Conservation (phyloP, 2,888 invertebrate genomes). For the Ashinkailepas kermadecensis region DNA sequence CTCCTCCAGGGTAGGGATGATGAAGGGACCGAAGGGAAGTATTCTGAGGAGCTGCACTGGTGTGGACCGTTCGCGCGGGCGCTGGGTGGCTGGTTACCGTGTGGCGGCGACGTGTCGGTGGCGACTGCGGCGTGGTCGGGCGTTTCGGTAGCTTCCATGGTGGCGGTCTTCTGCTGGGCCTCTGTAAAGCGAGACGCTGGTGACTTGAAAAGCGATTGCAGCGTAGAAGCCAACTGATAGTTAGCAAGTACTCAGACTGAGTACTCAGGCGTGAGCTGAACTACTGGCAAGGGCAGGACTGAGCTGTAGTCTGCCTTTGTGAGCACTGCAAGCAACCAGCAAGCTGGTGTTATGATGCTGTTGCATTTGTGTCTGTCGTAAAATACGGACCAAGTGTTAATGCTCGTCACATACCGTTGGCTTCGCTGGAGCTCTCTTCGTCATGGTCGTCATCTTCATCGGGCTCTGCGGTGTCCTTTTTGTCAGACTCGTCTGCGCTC, state of each 20-base stretch:
- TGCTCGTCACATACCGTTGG: slow-evolving; percentile 13
- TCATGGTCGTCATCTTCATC: slow-evolving; percentile 29
- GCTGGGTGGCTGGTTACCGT: neutral
- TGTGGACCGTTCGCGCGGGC: no score
- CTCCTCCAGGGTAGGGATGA: neutral
- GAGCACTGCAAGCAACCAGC: no score
- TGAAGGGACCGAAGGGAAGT: neutral
- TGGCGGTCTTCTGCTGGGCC: slow-evolving; percentile 4
- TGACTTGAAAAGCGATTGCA: no score
- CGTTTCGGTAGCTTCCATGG: neutral
- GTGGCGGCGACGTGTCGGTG: neutral
- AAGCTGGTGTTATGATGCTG: no score
- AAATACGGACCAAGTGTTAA: no score
- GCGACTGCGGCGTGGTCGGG: slow-evolving; percentile 35
- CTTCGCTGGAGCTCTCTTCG: slow-evolving; percentile 27
- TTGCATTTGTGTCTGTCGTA: no score
- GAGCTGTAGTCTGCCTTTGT: no score
- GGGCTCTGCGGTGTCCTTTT: slow-evolving; percentile 24
- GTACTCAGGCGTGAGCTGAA: no score
- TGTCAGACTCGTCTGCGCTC: slow-evolving; percentile 35
- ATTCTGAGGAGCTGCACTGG: neutral
- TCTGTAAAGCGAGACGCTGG: neutral
- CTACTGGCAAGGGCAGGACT: no score
- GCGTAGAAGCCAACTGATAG: no score
- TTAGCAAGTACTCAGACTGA: no score